These are phyloP conservation scores for Dinothrombium tinctorium DNA, from an alignment of 1,140 invertebrate species.

Conservation along the genomic window DNA sequence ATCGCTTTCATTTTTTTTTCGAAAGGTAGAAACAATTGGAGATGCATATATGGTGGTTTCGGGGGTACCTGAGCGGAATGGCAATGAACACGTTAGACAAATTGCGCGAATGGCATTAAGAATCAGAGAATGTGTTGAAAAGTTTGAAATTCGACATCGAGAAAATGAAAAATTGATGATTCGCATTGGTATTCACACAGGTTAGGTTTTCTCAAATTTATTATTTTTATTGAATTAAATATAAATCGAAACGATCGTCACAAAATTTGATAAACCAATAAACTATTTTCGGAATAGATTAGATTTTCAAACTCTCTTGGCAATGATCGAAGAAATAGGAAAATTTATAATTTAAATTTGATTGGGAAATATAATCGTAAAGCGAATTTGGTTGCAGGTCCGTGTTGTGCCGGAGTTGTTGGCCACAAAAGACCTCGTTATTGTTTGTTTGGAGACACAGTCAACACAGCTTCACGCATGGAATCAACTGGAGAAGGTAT, in stretches of 20 bases:
- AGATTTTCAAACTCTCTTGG: too few species aligned
- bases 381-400: neutral
- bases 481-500: constrained; percentile 49
- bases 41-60: constrained; percentile 72
- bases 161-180: constrained; percentile 30
- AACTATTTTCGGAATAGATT: too few species aligned
- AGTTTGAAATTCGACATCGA: neutral
- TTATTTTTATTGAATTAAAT: neutral
- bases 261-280: too few species aligned
- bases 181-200: constrained; percentile 73
- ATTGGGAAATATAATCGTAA: neutral
- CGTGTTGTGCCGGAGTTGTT: constrained; percentile 50
- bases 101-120: neutral
- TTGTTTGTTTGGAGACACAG: constrained; percentile 69
- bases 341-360: neutral
- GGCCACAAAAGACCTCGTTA: constrained; percentile 79
- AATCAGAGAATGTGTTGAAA: neutral
- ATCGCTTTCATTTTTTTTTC: constrained; percentile 30
- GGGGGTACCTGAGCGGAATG: neutral
- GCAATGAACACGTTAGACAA: neutral
- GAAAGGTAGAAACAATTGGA: constrained; percentile 94
- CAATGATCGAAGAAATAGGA: neutral
- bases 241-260: neutral
- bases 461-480: constrained; percentile 50
- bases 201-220: constrained; percentile 34